These are phyloP conservation scores for Stichodactyla mertensii DNA, from an alignment of 64 coral and sea anemone species.

Conservation along the genomic window DNA sequence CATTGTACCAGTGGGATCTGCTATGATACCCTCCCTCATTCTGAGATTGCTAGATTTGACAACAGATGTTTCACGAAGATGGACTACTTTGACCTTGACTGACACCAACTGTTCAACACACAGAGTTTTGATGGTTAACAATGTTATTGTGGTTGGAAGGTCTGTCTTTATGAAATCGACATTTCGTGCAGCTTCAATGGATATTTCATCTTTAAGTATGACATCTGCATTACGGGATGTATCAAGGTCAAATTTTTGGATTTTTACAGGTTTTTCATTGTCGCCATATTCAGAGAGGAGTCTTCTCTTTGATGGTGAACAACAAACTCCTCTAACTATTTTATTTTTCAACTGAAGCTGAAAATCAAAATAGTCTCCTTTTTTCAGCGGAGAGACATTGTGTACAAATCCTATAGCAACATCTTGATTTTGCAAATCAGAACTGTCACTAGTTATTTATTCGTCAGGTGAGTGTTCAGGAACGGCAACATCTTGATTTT, in stretches of 20 bases:
- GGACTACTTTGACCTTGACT: background rate
- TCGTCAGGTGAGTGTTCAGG: too few relatives aligned
- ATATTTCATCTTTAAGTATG: background rate
- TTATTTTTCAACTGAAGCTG: background rate
- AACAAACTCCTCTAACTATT: background rate
- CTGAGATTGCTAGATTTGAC: background rate
- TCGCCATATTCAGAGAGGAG: background rate
- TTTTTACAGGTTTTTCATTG: background rate
- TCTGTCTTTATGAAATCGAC: background rate
- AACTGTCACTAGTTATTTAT: background rate
- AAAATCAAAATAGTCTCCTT: background rate
- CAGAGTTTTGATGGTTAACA: background rate
- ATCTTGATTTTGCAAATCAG: background rate
- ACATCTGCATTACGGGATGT: background rate
- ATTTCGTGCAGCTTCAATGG: background rate
- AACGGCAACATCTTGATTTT: too few relatives aligned
- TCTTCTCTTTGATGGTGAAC: background rate
- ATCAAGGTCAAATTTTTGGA: background rate
- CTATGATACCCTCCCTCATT: constrained; percentile 19
- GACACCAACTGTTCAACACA: background rate
- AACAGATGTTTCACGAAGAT: background rate
- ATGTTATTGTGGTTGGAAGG: background rate
- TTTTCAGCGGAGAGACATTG: background rate
- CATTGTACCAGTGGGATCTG: constrained; percentile 42
- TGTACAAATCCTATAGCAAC: background rate